phyloP scores from a whole-genome alignment of 2,113 vertebrate genomes.

The Rhipidura dahli region DNA sequence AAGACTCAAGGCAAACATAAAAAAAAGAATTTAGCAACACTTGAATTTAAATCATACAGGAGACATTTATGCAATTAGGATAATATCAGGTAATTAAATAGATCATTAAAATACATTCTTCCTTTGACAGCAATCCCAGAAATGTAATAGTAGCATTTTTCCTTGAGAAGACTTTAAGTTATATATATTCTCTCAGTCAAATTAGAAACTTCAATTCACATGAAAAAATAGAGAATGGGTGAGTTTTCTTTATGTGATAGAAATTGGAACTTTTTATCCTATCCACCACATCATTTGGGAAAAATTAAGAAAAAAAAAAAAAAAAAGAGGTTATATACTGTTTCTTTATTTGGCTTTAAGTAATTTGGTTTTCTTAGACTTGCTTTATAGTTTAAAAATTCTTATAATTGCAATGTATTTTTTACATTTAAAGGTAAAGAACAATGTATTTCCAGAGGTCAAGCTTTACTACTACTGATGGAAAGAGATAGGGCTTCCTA shows the following conservation, averaged over 20 bases:
- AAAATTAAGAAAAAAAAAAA: not conserved
- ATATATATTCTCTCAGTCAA: not conserved
- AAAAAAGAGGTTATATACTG: rapidly evolving
- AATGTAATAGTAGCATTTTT: not conserved
- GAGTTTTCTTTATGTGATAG: not conserved
- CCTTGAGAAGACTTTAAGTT: not conserved
- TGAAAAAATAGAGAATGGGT: not conserved
- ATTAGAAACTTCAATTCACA: not conserved
- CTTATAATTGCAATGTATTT: not conserved
- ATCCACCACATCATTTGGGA: rapidly evolving
- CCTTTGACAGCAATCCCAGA: not conserved
- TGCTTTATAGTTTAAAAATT: not conserved
- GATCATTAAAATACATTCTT: not conserved
- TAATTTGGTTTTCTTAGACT: not conserved
- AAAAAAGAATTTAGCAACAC: not conserved
- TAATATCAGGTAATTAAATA: not conserved
- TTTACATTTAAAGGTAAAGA: not conserved
- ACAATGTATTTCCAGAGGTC: not conserved
- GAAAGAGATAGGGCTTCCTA: not conserved
- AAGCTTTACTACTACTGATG: not conserved
- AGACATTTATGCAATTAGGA: not conserved
- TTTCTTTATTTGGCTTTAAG: not conserved
- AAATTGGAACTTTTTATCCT: not conserved
- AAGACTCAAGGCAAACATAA: not conserved
- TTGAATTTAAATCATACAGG: not conserved